phyloP scores from a whole-genome alignment of 2,113 vertebrate species.

The Lepidothrix coronata region DNA sequence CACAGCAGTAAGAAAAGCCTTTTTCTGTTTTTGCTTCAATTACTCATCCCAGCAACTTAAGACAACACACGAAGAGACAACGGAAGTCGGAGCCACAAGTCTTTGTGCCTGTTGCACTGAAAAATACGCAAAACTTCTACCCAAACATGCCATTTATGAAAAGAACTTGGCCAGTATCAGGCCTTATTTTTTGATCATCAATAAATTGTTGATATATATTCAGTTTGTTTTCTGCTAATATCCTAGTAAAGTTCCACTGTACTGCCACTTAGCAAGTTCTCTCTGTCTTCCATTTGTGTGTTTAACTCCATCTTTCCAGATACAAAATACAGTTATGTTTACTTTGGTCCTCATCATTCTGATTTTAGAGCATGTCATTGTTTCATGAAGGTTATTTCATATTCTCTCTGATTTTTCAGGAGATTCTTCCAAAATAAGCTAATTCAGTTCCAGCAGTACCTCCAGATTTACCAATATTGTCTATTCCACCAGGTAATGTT shows the following conservation, averaged over 20 bases:
- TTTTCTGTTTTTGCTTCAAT: background rate
- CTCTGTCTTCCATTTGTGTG: background rate
- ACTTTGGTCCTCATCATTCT: background rate
- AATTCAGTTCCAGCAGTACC: background rate
- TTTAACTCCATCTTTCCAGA: background rate
- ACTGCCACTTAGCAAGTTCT: background rate
- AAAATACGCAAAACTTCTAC: background rate
- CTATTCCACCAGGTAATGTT: background rate
- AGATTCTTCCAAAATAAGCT: background rate
- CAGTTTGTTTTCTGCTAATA: background rate
- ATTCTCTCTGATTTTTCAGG: background rate
- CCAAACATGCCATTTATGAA: background rate
- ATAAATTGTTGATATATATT: background rate
- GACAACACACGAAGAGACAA: fast-evolving
- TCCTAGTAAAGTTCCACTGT: background rate
- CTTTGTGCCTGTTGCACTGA: background rate
- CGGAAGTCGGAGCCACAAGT: background rate
- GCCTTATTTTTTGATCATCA: background rate
- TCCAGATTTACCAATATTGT: background rate
- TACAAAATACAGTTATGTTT: background rate
- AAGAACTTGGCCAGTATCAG: background rate
- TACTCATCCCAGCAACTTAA: background rate
- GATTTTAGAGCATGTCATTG: background rate
- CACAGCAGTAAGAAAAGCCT: background rate
- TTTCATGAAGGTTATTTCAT: background rate